Evolutionary conservation across 2,113 vertebrate species (phyloP), one percentile per base, ranked within the genome.

Genomic region (Phycodurus eques): DNA sequence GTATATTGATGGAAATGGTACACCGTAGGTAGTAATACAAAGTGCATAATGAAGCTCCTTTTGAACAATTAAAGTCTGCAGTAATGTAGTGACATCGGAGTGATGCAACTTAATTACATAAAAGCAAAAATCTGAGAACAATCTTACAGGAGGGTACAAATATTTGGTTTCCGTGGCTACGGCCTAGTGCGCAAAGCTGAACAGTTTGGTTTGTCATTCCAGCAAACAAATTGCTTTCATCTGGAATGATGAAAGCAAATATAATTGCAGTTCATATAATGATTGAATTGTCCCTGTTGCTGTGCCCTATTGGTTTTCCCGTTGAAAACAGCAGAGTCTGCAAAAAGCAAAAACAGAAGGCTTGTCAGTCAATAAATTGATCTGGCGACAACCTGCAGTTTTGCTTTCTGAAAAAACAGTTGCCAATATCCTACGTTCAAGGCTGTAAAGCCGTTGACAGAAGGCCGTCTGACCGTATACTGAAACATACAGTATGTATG

Each of bases 111-210:
- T 71, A 85, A 80, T 81, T 81, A 84, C 74, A 46, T 71, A 67
- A 68, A 70, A 53, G 68, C 47, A 68, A 57, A 31, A 68, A 72
- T 70, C 62, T 78, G 78, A 80, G 72, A 86, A 83, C 56, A 68
- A 79, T 75, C 59, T 76, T 44, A 60, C 67, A 46, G 62, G 61
- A 73, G 66, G 70, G 70, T 44, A 70, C 64, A 74, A 78, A 85
- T 73, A 67, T 78, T 44, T 73, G 53, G 86, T 89, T 88, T 79
- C 86, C 81, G 88, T 87, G 86, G 68, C 73, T 76, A 88, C 88
- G 75, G 76, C 76, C 43, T 65, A 81, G 80, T 72, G 72, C 35
- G 68, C 7, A 4, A 78, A 35, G 59, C 68, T 73, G 39, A 81
- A 73, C 64, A 65, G 42, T 82, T 62, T 31, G 77, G 73, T 75